phyloP scores from a whole-genome alignment of 1,140 invertebrate genomes.

The Hypothenemus hampei region DNA sequence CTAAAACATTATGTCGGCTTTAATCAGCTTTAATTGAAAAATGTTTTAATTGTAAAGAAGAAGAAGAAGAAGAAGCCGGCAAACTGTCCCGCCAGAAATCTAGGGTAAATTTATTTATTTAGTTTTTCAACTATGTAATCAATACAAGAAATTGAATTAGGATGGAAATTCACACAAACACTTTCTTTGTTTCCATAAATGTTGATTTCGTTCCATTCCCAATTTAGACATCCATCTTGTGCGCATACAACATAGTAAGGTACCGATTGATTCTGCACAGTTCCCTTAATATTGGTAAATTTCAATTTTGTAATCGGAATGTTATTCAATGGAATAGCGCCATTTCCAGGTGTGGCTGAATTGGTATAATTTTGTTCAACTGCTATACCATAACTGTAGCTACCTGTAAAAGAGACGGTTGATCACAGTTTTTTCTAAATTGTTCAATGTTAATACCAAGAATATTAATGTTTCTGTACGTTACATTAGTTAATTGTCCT shows the following conservation, averaged over 20 bases:
- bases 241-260: constrained; percentile 15
- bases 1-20: too few species aligned
- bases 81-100: too few species aligned
- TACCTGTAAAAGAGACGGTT: constrained; percentile 12
- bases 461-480: constrained; percentile 24
- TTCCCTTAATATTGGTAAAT: constrained; percentile 6
- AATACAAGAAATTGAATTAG: constrained; percentile 2
- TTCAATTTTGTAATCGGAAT: constrained; percentile 5
- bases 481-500: constrained; percentile 19
- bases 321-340: constrained; percentile 4
- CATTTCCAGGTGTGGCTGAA: not conserved
- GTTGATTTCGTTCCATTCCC: constrained; percentile 6
- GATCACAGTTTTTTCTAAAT: not conserved
- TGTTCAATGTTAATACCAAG: constrained; percentile 10
- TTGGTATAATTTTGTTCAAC: constrained; percentile 20
- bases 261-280: not conserved
- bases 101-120: too few species aligned
- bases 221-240: constrained; percentile 4
- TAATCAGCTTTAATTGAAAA: too few species aligned
- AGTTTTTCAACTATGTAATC: constrained; percentile 3
- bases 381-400: constrained; percentile 9
- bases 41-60: too few species aligned
- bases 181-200: constrained; percentile 4
- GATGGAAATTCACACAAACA: constrained; percentile 15
- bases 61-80: too few species aligned